Conservation (phyloP, 2,888 invertebrate species). For the Chelonus formosanus region DNA sequence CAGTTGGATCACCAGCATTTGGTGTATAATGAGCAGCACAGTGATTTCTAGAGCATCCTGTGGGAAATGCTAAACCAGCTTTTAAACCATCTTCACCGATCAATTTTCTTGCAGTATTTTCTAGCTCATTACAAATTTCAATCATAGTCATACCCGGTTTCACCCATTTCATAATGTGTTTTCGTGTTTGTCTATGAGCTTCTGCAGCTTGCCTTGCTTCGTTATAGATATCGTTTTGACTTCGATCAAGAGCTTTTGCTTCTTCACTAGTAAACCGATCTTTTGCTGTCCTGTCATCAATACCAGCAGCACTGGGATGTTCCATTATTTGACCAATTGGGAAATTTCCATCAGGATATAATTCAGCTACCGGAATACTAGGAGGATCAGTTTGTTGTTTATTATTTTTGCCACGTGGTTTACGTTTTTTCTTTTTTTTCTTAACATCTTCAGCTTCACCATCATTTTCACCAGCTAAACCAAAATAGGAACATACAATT, state of each 20-base stretch:
- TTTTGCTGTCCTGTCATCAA: slow-evolving; percentile 86
- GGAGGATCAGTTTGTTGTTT: slow-evolving; percentile 84
- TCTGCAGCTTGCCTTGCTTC: slow-evolving; percentile 97
- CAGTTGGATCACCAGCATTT: slow-evolving; percentile 96
- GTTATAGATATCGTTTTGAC: slow-evolving; percentile 92
- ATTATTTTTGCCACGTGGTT: slow-evolving; percentile 63
- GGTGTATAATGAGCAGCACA: slow-evolving; percentile 99
- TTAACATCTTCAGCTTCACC: slow-evolving; percentile 55
- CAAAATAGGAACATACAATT: slow-evolving; percentile 6
- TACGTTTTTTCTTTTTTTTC: slow-evolving; percentile 72
- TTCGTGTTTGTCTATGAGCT: slow-evolving; percentile 92
- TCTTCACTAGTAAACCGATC: slow-evolving; percentile 87
- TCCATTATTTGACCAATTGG: slow-evolving; percentile 92
- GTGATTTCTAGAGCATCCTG: slow-evolving; percentile 98
- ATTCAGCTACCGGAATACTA: slow-evolving; percentile 83
- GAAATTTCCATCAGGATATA: slow-evolving; percentile 84
- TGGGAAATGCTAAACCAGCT: slow-evolving; percentile 95
- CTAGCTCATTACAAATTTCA: slow-evolving; percentile 96
- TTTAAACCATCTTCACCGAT: slow-evolving; percentile 95
- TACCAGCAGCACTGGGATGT: slow-evolving; percentile 75
- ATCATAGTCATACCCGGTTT: slow-evolving; percentile 99
- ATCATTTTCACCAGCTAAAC: not conserved
- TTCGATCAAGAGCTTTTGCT: slow-evolving; percentile 87
- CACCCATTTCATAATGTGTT: slow-evolving; percentile 91
- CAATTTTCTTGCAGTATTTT: slow-evolving; percentile 87